phyloP scores from a whole-genome alignment of 2,113 vertebrate species.

The Heliornis fulica region DNA sequence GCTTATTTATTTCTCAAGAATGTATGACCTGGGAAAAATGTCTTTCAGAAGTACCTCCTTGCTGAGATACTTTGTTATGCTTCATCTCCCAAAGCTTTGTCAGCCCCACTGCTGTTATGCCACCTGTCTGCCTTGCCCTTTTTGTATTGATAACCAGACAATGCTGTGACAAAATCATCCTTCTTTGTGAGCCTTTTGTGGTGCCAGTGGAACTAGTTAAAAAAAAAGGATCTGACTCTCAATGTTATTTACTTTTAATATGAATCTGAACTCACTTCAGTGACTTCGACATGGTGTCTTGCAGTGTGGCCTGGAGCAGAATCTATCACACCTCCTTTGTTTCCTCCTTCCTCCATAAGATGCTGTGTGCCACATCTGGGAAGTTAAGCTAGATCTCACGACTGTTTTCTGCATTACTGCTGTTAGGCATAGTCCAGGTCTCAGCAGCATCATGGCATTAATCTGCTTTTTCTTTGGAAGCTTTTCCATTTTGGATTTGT shows the following conservation, averaged over 20 bases:
- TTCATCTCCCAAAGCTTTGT: neutral
- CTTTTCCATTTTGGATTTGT: neutral
- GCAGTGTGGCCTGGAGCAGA: neutral
- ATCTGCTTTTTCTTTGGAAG: neutral
- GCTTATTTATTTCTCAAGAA: neutral
- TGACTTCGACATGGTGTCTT: neutral
- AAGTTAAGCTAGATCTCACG: neutral
- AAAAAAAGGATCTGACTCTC: neutral
- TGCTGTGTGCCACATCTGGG: neutral
- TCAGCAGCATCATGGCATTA: neutral
- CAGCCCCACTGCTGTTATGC: neutral
- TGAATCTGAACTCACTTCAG: neutral
- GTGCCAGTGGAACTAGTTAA: neutral
- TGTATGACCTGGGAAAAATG: neutral
- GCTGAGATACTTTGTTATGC: neutral
- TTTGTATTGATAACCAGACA: neutral
- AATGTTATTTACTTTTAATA: neutral
- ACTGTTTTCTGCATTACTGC: no score
- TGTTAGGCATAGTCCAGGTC: neutral
- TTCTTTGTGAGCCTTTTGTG: neutral
- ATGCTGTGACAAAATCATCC: neutral
- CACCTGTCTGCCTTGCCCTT: neutral
- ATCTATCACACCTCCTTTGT: neutral
- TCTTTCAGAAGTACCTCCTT: neutral
- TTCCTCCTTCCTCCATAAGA: neutral